Percentiles rank a stretch among this genome's conserved stretches.
Evolutionary conservation across 2,888 invertebrate genomes (phyloP).

Genomic region (Stratiomys singularior): DNA sequence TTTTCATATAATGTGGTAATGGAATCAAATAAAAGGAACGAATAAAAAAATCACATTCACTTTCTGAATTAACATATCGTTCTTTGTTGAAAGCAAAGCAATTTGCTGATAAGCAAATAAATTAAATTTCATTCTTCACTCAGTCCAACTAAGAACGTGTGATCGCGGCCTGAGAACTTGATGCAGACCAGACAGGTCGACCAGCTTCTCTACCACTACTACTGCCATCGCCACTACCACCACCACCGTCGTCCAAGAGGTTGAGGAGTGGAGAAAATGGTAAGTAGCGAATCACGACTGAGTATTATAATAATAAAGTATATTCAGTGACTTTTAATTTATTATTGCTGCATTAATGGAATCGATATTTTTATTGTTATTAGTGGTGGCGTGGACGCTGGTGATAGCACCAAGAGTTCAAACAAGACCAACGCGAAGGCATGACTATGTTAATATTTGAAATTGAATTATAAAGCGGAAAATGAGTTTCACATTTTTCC

Average conservation of each 20-base stretch:
- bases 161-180: background rate
- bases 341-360: constrained; percentile 41
- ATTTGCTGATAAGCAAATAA: constrained; percentile 37
- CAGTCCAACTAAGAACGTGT: background rate
- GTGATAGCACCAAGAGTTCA: background rate
- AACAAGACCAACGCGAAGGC: background rate
- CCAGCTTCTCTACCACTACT: background rate
- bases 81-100: constrained; percentile 32
- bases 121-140: constrained; percentile 35
- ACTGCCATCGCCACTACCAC: no score
- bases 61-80: constrained; percentile 25
- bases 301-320: constrained; percentile 28
- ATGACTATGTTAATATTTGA: background rate
- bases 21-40: no score
- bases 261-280: background rate
- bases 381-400: constrained; percentile 3
- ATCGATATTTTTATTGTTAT: constrained; percentile 33
- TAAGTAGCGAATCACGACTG: constrained; percentile 25
- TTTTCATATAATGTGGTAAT: no score
- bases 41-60: background rate
- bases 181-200: background rate
- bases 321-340: constrained; percentile 34
- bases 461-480: constrained; percentile 16
- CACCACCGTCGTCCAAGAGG: no score
- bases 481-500: constrained; percentile 4